Base-by-base conservation (phyloP, 1,140 invertebrate genomes). In the Colletes latitarsis region DNA sequence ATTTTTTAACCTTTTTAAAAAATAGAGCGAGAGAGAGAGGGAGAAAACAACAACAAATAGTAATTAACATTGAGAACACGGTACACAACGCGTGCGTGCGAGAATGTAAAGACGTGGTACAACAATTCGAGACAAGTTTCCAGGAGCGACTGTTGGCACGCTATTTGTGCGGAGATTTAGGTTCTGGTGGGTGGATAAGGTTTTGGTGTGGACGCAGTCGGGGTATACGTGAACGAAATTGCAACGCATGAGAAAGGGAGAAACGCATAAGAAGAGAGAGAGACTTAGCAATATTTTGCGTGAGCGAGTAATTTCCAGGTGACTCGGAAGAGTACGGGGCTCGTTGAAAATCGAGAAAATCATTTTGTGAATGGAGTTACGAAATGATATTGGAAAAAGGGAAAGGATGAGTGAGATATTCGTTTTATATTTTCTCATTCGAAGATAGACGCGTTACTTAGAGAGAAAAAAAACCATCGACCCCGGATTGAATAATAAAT, bases 1-100 rank as follows among this genome's bases (percentile, higher is more conserved):
- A 88, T 67, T 84, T 84, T 82, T 77, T 86, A 77, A 88, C 77
- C 84, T 80, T 86, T 84, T 88, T 86, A 73, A 82, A 77, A 19
- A 46, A 46, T 46, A 46, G 9, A 46, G 43, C 5, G 43, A 46
- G 43, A 46, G 43, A 46, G 43, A 46, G 43, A 46, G 43, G 9
- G 43, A 9, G 83, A 60, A 30, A 12, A 74, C 49, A 75, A 55
- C 58, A 52, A 68, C 55, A 75, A 74, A 86, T 82, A 49, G 69
- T 62, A 62, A 58, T 73, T 87, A 64, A 69, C 53, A 80, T 63
- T 76, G 70, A 76, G 49, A 49, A 68, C 41, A 39, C 9, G 17
- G 21, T 30, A 55, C 12, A 19, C 49, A 62, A 21, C 21, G 9
- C 19, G 49, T 43, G 60, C 69, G 69, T 73, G 60, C 57, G 30